phyloP scores from a whole-genome alignment of 2,797 vertebrate species.

The Phoeniculus purpureus region DNA sequence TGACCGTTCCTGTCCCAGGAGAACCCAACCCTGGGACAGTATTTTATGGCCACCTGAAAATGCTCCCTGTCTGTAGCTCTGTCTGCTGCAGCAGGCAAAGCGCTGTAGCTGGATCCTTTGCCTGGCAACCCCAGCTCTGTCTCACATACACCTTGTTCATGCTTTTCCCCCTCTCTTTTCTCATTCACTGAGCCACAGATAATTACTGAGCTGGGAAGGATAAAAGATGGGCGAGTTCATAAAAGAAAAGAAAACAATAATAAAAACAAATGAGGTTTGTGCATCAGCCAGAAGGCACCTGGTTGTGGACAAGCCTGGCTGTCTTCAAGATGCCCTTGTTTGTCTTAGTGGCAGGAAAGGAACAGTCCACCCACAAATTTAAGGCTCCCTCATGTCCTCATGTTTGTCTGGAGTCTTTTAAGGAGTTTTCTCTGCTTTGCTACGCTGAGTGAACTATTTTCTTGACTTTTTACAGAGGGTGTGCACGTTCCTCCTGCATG shows the following conservation, averaged over 20 bases:
- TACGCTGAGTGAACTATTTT: neutral
- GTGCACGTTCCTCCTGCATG: neutral
- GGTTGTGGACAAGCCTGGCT: neutral
- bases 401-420: neutral
- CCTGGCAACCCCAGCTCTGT: neutral
- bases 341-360: neutral
- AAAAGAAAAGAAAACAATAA: slow-evolving; percentile 19
- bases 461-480: neutral
- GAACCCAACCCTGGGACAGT: neutral
- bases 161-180: neutral
- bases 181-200: slow-evolving; percentile 6
- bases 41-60: neutral
- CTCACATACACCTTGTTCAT: neutral
- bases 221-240: slow-evolving; percentile 8
- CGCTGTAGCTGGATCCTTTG: neutral
- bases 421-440: neutral
- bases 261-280: neutral
- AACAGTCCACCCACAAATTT: neutral
- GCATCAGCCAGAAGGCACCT: neutral
- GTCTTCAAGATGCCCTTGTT: neutral
- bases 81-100: neutral
- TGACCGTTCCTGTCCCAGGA: neutral
- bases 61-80: neutral
- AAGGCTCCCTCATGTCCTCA: neutral
- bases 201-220: slow-evolving; percentile 21